Percentiles rank a stretch among this genome's conserved stretches.
Evolutionary conservation across 2,113 vertebrate species (phyloP).

Genomic region (Leptobrachium ailaonicum): DNA sequence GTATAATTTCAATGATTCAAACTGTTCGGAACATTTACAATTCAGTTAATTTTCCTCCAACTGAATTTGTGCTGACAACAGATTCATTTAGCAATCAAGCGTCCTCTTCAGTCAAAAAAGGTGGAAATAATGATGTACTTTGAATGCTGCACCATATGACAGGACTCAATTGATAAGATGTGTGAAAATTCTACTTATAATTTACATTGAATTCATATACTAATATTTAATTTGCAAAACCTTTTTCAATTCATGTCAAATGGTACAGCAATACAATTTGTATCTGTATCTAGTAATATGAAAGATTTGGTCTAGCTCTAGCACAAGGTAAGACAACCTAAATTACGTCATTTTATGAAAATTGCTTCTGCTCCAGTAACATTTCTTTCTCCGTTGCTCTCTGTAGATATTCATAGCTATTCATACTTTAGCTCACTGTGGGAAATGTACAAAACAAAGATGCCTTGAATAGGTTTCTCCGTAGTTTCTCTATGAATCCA

Average conservation of each 20-base stretch:
- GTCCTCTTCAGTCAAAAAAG: neutral
- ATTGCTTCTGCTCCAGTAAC: too few relatives aligned
- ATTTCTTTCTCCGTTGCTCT: too few relatives aligned
- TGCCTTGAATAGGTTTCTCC: too few relatives aligned
- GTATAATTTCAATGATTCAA: neutral
- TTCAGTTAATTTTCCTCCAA: conserved; percentile 5
- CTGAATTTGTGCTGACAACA: conserved; percentile 17
- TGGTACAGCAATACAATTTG: neutral
- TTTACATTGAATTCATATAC: neutral
- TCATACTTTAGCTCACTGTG: too few relatives aligned
- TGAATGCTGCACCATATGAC: neutral
- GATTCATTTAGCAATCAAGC: neutral
- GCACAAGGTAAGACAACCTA: too few relatives aligned
- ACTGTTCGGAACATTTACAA: neutral
- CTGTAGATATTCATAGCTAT: too few relatives aligned
- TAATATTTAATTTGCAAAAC: neutral
- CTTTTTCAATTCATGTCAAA: neutral
- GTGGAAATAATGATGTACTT: neutral
- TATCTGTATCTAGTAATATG: neutral
- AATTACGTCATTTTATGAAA: too few relatives aligned
- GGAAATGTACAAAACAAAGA: too few relatives aligned
- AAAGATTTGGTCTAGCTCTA: neutral
- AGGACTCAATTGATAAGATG: neutral
- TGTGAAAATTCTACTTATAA: neutral
- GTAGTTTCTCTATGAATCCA: too few relatives aligned